These are phyloP conservation scores for Nymphicus hollandicus DNA, from an alignment of 2,113 vertebrate species.

Conservation along the genomic window DNA sequence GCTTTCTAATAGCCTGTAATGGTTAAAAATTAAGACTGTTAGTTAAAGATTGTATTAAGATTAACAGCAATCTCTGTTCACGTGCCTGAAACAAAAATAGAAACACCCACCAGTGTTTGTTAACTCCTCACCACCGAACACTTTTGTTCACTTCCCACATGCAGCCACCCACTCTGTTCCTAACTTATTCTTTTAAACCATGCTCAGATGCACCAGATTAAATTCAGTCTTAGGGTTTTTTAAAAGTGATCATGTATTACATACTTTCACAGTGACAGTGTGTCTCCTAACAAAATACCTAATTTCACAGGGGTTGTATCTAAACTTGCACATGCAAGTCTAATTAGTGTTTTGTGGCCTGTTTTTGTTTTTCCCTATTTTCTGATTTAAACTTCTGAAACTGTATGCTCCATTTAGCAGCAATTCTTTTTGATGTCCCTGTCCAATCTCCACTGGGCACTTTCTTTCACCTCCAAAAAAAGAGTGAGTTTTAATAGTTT, in stretches of 20 bases:
- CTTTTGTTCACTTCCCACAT: constrained; percentile 38
- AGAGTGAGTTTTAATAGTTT: not conserved
- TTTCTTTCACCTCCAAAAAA: not conserved
- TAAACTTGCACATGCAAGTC: not conserved
- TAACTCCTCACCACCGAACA: not conserved
- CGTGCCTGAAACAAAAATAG: constrained; percentile 1
- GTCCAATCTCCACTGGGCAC: not conserved
- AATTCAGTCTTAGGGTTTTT: not conserved
- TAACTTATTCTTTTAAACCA: constrained; percentile 26
- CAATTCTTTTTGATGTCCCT: not conserved
- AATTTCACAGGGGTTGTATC: not conserved
- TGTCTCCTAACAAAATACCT: not conserved
- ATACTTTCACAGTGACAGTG: not conserved
- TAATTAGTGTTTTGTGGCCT: not conserved
- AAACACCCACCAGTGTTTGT: not conserved
- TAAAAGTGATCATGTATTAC: not conserved
- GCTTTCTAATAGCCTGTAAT: not conserved
- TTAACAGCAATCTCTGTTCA: not conserved
- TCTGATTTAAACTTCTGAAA: not conserved
- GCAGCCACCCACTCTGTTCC: constrained; percentile 13
- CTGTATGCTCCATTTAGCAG: not conserved
- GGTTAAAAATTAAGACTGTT: not conserved
- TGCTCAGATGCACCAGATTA: constrained; percentile 7
- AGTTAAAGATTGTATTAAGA: not conserved
- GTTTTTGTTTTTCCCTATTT: not conserved